A percentile compares a stretch with the other conserved stretches of the same genome.
Conservation (phyloP, 2,888 invertebrate genomes). For the Pinctada fucata region DNA sequence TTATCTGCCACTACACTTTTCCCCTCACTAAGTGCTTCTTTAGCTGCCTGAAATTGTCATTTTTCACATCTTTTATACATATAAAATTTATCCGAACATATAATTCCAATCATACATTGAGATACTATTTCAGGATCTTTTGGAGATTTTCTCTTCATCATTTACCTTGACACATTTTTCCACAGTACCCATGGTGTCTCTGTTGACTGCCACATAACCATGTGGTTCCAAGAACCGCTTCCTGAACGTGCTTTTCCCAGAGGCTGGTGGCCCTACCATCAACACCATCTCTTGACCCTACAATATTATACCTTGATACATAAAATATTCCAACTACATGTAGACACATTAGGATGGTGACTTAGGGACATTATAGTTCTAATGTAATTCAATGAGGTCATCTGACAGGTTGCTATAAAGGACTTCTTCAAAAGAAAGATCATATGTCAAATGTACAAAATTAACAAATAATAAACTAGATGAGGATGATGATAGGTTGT, state of each 20-base stretch:
- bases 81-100: not conserved
- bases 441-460: not conserved
- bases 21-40: constrained; percentile 64
- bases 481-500: too few relatives aligned
- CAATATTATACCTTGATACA: constrained; percentile 9
- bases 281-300: constrained; percentile 71
- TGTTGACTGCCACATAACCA: constrained; percentile 72
- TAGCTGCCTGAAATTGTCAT: constrained; percentile 53
- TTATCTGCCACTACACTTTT: constrained; percentile 75
- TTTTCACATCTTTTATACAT: too few relatives aligned
- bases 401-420: too few relatives aligned
- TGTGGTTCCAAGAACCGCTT: constrained; percentile 65
- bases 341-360: not conserved
- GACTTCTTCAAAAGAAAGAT: too few relatives aligned
- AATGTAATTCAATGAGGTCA: too few relatives aligned
- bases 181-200: constrained; percentile 72
- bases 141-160: not conserved
- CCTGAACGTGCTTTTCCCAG: constrained; percentile 72
- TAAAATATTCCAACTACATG: not conserved
- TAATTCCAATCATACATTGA: not conserved
- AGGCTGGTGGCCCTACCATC: constrained; percentile 74
- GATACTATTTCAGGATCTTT: not conserved
- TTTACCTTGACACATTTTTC: constrained; percentile 72
- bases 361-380: not conserved
- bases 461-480: not conserved